Base-by-base conservation (phyloP, 2,113 vertebrate genomes). In the Cyprinus carpio region DNA sequence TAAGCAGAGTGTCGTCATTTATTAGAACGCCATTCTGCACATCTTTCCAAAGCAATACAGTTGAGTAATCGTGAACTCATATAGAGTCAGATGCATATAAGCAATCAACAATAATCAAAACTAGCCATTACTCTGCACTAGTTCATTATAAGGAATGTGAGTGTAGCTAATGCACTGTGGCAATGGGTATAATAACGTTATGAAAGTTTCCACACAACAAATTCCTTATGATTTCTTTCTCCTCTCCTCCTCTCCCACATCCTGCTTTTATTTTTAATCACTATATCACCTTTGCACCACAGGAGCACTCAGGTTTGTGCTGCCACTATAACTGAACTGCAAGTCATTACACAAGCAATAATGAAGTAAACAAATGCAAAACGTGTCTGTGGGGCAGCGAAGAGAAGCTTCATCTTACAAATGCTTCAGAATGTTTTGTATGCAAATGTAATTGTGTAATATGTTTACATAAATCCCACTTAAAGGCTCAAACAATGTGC, bases 281-380 rank as follows among this genome's bases (percentile, higher is more conserved):
- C 23, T 37, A 51, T 11, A 58, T 46, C 71, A 40, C 27, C 16
- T 20, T 62, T 72, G 3, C 31, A 60, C 62, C n/a, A n/a, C 6
- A 54, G 46, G n/a, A 13, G 78, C 15, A 29, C 27, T 82, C 27
- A 82, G 27, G 29, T 69, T 27, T 27, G 40, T 3, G 11, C 64
- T 23, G n/a, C 18, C 10, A 69, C 43, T 46, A 10, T 67, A 67
- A 18, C 23, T 23, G 27, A 71, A 72, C 27, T 27, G 67, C 65
- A 25, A 74, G 67, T 83, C 51, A 74, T 83, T 83, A 83, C 64
- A 29, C 25, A 81, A 54, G 62, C 81, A 15, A 31, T 72, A 58
- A 83, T 56, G 29, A 34, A 56, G 29, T 25, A 37, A 71, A 83
- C 29, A 40, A n/a, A 72, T 83, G n/a, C 27, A 51, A 46, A 60